These are phyloP conservation scores for Morelia viridis DNA, from an alignment of 2,797 vertebrate genomes.

Conservation along the genomic window DNA sequence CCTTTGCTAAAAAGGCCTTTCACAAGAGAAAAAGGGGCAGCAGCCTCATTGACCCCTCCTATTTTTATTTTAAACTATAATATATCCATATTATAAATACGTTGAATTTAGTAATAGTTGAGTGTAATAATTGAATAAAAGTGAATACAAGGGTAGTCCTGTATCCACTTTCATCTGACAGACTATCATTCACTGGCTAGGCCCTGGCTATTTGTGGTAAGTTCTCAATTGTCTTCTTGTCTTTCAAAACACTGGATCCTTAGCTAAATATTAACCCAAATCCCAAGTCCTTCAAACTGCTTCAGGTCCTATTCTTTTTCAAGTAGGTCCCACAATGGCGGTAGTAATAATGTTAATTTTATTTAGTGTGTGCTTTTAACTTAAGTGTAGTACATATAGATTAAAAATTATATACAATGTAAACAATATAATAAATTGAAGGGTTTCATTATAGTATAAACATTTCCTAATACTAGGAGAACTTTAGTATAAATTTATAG, in stretches of 20 bases:
- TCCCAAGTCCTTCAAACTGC: background rate
- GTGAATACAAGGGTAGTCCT: background rate
- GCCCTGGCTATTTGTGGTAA: background rate
- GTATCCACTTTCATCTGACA: background rate
- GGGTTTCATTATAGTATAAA: background rate
- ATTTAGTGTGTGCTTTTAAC: background rate
- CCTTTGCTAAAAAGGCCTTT: background rate
- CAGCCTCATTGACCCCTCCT: background rate
- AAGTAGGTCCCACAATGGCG: background rate
- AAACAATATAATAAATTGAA: background rate
- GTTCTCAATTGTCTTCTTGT: background rate
- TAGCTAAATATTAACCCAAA: background rate
- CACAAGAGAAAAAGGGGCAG: background rate
- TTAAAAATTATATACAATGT: background rate
- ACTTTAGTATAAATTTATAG: background rate
- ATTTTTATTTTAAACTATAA: background rate
- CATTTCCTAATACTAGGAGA: background rate
- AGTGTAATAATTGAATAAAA: background rate
- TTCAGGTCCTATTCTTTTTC: background rate
- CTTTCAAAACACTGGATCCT: background rate
- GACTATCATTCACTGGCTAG: background rate
- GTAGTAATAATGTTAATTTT: background rate
- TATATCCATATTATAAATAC: too few species aligned
- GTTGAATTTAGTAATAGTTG: background rate
- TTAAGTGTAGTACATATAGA: background rate